Evolutionary conservation across 1,140 invertebrate genomes (phyloP), one percentile per base, ranked within the genome.

Genomic region (Teleopsis dalmanni): DNA sequence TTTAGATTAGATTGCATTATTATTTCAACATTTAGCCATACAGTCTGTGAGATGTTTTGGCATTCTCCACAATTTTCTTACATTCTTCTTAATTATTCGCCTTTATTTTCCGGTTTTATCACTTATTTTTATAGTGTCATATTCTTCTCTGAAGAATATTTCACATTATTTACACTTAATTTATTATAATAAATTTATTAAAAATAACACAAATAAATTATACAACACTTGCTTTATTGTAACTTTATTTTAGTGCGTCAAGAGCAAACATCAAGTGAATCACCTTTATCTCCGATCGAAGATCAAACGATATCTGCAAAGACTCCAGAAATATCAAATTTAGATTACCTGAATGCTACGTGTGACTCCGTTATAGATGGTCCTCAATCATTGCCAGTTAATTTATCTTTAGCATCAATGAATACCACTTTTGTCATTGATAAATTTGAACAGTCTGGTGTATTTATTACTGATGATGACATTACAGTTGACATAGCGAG

Each of bases 401-500:
- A 65, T 5, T 42, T 68, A 16, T 33, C 53, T 4, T 36, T 51
- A 22, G 50, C 54, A 27, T 51, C 55, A 36, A 34, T 37, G 31
- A 33, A 33, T n/a, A 26, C 25, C 25, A 38, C 10, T 10, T 25
- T 14, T 21, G 2, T 46, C 4, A 4, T 22, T 7, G 35, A 47
- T 49, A 62, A 60, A 35, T 68, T 67, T 35, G 68, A 68, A 50
- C 60, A 61, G 40, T 66, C 62, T 2, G 68, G 68, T 0, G 54
- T 71, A 4, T 68, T 57, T 51, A 77, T 73, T 40, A 75, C 72
- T 58, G 65, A 75, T 57, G 73, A 74, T 61, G 77, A 63, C 33
- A 76, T 76, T 44, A 78, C 79, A 11, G 78, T 81, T 37, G 81
- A 84, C 54, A 80, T 84, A 10, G 81, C 80, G 14, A 56, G 48